These are phyloP conservation scores for Callionymus lyra DNA, from an alignment of 2,113 vertebrate genomes.

Conservation along the genomic window DNA sequence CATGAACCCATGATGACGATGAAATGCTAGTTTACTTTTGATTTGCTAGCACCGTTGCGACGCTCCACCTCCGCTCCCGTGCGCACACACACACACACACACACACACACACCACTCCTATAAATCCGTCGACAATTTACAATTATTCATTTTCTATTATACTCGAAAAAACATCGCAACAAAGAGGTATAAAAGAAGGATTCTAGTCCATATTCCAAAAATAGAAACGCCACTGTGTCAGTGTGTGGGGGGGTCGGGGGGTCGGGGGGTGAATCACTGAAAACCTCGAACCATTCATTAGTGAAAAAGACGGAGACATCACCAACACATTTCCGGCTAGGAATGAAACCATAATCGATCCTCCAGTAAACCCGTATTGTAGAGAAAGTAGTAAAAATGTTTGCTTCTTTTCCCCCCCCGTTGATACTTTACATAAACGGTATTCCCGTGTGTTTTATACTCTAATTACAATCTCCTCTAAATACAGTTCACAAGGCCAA, in stretches of 20 bases:
- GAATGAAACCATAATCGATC: constrained; percentile 60
- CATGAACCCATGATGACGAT: no score
- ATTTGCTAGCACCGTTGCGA: not conserved
- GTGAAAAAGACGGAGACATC: constrained; percentile 6
- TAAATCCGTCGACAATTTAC: constrained; percentile 58
- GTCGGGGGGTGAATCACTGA: constrained; percentile 27
- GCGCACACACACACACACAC: no score
- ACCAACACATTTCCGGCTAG: constrained; percentile 46
- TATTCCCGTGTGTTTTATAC: constrained; percentile 32
- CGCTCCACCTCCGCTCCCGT: constrained; percentile 1
- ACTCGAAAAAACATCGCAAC: constrained; percentile 31
- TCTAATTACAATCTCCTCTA: constrained; percentile 53
- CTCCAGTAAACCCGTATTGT: constrained; percentile 68
- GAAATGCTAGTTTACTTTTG: no score
- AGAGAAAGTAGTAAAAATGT: constrained; percentile 50
- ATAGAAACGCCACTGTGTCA: constrained; percentile 22
- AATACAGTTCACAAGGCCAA: constrained; percentile 72
- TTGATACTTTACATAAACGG: constrained; percentile 34
- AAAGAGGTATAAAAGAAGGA: constrained; percentile 58
- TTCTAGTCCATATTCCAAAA: constrained; percentile 25
- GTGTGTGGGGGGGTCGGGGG: no score
- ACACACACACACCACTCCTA: constrained; percentile 50
- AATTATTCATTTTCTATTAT: constrained; percentile 43
- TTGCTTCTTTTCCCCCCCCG: constrained; percentile 26
- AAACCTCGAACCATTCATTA: constrained; percentile 21